A percentile compares a stretch with the other conserved stretches of the same genome.
phyloP scores from a whole-genome alignment of 2,888 invertebrate species.

The Aricia artaxerxes region DNA sequence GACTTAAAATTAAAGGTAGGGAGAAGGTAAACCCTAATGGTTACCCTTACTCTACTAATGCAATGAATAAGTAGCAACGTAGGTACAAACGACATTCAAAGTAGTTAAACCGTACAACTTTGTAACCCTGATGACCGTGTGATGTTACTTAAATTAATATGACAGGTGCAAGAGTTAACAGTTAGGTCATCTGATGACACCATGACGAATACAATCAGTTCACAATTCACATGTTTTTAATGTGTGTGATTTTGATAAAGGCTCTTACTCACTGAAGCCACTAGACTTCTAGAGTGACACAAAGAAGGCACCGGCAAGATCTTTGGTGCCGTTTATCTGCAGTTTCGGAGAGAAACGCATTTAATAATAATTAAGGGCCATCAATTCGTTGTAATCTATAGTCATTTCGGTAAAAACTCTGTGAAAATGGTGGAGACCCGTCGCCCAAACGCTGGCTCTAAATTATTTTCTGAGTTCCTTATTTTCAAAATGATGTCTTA shows the following conservation, averaged over 20 bases:
- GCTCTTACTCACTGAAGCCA: not conserved
- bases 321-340: too few species aligned
- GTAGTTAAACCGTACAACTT: not conserved
- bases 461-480: too few species aligned
- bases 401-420: too few species aligned
- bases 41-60: not conserved
- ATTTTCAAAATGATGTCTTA: too few species aligned
- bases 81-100: not conserved
- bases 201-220: conserved; percentile 1
- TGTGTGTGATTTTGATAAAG: not conserved
- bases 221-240: not conserved
- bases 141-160: conserved; percentile 2
- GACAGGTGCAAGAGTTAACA: not conserved
- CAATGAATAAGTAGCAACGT: not conserved
- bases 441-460: too few species aligned
- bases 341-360: too few species aligned
- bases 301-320: too few species aligned
- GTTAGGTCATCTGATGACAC: conserved; percentile 4
- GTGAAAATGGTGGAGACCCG: too few species aligned
- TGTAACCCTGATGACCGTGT: not conserved
- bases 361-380: too few species aligned
- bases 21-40: not conserved
- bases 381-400: too few species aligned
- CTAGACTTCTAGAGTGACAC: too few species aligned
- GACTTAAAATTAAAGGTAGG: too few species aligned